Percentiles rank a stretch among this genome's conserved stretches.
These are phyloP conservation scores for Marasmarcha lunaedactyla DNA, from an alignment of 2,888 invertebrate species.

Conservation along the genomic window DNA sequence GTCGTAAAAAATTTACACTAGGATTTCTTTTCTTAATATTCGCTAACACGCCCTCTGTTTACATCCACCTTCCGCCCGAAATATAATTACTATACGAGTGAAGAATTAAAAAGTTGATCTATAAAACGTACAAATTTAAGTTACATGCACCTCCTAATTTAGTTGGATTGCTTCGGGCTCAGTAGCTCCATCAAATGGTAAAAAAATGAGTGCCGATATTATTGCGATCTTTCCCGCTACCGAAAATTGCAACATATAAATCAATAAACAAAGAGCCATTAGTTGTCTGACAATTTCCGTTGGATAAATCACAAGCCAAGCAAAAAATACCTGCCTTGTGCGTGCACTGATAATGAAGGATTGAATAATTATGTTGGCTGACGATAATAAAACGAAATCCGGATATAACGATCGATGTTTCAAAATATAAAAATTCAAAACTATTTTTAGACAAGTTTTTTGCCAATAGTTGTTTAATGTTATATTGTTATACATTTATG, in stretches of 20 bases:
- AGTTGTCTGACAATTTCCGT: slow-evolving; percentile 66
- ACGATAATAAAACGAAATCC: slow-evolving; percentile 25
- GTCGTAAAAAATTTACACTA: slow-evolving; percentile 20
- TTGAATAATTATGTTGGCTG: slow-evolving; percentile 24
- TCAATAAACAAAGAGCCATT: slow-evolving; percentile 68
- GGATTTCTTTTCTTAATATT: slow-evolving; percentile 48
- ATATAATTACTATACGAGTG: slow-evolving; percentile 36
- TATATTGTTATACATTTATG: too few species aligned
- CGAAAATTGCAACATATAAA: slow-evolving; percentile 64
- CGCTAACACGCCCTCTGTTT: slow-evolving; percentile 37
- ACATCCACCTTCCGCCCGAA: slow-evolving; percentile 41
- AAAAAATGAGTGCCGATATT: slow-evolving; percentile 41
- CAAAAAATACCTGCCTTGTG: slow-evolving; percentile 41
- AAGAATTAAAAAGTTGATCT: slow-evolving; percentile 29
- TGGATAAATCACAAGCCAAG: slow-evolving; percentile 56
- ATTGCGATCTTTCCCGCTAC: slow-evolving; percentile 52
- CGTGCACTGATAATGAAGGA: slow-evolving; percentile 42
- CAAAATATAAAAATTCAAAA: too few species aligned
- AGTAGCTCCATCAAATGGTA: slow-evolving; percentile 45
- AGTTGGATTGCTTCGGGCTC: slow-evolving; percentile 25
- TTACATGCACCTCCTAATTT: slow-evolving; percentile 21
- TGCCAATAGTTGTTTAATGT: too few species aligned
- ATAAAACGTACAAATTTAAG: slow-evolving; percentile 16
- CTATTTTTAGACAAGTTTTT: too few species aligned
- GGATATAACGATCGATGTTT: too few species aligned